These are phyloP conservation scores for Mycteria americana DNA, from an alignment of 2,797 vertebrate species.

Conservation along the genomic window DNA sequence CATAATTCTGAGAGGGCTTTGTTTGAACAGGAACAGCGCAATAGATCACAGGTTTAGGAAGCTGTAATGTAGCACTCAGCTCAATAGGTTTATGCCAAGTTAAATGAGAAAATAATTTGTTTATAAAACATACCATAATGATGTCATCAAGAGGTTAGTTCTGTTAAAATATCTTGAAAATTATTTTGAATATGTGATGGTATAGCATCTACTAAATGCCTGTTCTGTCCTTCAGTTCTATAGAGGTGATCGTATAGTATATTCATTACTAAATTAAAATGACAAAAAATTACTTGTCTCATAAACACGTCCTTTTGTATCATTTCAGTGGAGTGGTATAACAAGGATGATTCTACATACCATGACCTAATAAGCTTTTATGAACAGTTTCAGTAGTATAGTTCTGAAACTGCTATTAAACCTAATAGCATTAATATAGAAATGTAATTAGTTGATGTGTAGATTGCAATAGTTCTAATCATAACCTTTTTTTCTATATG, in stretches of 20 bases:
- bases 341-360: not conserved
- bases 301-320: not conserved
- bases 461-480: not conserved
- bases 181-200: not conserved
- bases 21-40: not conserved
- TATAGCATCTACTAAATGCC: not conserved
- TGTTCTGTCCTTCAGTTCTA: not conserved
- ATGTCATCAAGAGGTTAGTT: not conserved
- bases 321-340: not conserved
- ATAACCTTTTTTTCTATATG: not conserved
- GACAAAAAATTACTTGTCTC: not conserved
- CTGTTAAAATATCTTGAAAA: not conserved
- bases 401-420: slow-evolving; percentile 5
- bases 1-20: not conserved
- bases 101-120: not conserved
- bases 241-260: not conserved
- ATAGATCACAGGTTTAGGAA: not conserved
- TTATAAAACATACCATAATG: not conserved
- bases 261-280: not conserved
- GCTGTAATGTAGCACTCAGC: not conserved
- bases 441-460: not conserved
- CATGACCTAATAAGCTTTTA: not conserved
- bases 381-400: not conserved
- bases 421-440: not conserved
- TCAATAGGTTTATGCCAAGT: not conserved